These are phyloP conservation scores for Bombus polaris DNA, from an alignment of 1,140 invertebrate genomes.

Conservation along the genomic window DNA sequence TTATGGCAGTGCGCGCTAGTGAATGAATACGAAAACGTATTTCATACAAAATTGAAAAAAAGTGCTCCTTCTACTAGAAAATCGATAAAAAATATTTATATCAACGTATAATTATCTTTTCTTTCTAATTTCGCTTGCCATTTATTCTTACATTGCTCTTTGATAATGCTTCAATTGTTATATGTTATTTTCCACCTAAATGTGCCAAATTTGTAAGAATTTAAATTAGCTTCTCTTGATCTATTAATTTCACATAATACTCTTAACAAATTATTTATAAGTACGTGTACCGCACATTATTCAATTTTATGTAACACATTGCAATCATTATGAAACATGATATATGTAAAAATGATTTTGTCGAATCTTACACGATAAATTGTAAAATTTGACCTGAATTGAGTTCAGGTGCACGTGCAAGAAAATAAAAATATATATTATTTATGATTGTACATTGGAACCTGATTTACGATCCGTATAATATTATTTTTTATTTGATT, in stretches of 20 bases:
- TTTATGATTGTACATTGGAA: constrained; percentile 29
- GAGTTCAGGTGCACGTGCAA: background rate
- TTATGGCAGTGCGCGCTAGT: background rate
- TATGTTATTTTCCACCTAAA: background rate
- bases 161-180: background rate
- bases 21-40: background rate
- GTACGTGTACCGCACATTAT: constrained; percentile 14
- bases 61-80: background rate
- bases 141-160: background rate
- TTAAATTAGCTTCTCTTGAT: background rate
- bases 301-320: constrained; percentile 4
- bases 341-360: constrained; percentile 23
- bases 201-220: constrained; percentile 51
- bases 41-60: background rate
- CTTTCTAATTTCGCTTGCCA: background rate
- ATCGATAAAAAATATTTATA: background rate
- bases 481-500: background rate
- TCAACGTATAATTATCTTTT: background rate
- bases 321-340: constrained; percentile 7
- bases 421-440: constrained; percentile 47
- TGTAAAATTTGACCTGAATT: constrained; percentile 12
- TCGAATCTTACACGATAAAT: background rate
- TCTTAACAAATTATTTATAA: constrained; percentile 29
- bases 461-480: background rate
- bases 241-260: constrained; percentile 31